Conservation (phyloP, 2,888 invertebrate genomes). For the Thysanoteuthis rhombus region DNA sequence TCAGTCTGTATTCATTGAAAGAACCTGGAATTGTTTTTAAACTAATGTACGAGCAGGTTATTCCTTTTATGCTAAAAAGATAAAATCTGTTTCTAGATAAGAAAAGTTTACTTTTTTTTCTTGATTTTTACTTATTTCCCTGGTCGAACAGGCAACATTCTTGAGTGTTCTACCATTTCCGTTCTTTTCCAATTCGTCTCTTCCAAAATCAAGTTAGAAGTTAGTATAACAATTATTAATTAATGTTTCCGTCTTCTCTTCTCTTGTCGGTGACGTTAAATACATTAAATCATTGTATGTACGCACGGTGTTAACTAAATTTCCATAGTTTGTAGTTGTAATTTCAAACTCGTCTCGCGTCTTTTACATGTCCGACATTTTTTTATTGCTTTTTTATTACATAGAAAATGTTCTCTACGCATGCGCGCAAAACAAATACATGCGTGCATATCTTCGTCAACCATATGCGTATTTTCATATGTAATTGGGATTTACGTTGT, state of each 20-base stretch:
- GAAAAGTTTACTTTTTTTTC: not conserved
- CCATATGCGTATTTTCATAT: not conserved
- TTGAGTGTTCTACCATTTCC: too few species aligned
- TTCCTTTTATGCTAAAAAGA: not conserved
- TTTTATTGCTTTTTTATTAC: not conserved
- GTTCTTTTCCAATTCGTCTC: too few species aligned
- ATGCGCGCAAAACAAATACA: not conserved
- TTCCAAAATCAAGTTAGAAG: not conserved
- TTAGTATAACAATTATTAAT: not conserved
- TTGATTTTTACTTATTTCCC: too few species aligned
- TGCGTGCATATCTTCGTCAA: not conserved
- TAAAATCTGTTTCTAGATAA: not conserved
- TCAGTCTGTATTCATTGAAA: not conserved
- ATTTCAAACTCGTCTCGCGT: not conserved
- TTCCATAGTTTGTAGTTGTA: not conserved
- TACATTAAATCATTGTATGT: not conserved
- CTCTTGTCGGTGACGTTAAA: not conserved
- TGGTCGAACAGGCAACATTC: too few species aligned
- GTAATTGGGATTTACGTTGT: not conserved
- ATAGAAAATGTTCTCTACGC: not conserved
- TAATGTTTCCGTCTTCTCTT: not conserved
- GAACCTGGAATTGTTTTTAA: not conserved
- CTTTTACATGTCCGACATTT: not conserved
- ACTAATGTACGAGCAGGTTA: not conserved
- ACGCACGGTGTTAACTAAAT: constrained; percentile 12